These are phyloP conservation scores for Isoperla grammatica DNA, from an alignment of 2,888 invertebrate species.

Conservation along the genomic window DNA sequence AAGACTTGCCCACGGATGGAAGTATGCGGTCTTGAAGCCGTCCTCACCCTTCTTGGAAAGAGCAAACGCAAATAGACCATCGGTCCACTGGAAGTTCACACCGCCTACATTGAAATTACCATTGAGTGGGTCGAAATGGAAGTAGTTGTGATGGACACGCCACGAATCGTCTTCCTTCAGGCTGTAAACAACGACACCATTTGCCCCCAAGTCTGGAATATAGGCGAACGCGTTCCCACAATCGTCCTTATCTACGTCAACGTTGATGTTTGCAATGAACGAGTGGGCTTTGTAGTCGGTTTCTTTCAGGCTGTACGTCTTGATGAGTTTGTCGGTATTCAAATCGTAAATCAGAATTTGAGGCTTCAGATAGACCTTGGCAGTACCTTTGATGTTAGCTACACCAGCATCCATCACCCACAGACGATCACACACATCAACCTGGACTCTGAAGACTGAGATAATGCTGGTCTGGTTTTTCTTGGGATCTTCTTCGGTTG, in stretches of 20 bases:
- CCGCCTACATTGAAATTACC: conserved; percentile 69
- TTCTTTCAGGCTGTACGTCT: conserved; percentile 60
- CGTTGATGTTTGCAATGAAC: conserved; percentile 75
- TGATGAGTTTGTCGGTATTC: conserved; percentile 60
- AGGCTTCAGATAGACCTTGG: neutral
- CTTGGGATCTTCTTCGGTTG: conserved; percentile 47
- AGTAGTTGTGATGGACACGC: conserved; percentile 63
- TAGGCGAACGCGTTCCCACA: conserved; percentile 74
- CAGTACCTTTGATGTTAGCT: conserved; percentile 59
- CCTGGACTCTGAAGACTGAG: conserved; percentile 66
- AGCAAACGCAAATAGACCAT: conserved; percentile 70
- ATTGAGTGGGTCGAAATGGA: conserved; percentile 62
- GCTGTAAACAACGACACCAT: conserved; percentile 72
- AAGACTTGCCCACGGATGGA: conserved; percentile 72
- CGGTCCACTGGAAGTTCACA: conserved; percentile 66
- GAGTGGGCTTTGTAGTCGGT: conserved; percentile 64
- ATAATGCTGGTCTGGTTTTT: conserved; percentile 22
- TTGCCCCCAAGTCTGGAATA: conserved; percentile 63
- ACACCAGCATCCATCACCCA: conserved; percentile 80
- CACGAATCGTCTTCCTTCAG: conserved; percentile 68
- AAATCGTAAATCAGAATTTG: conserved; percentile 64
- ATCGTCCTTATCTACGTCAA: conserved; percentile 62
- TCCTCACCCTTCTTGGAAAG: conserved; percentile 58
- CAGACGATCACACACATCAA: conserved; percentile 67
- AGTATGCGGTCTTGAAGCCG: conserved; percentile 67